Conservation (phyloP, 2,888 invertebrate species). For the Diplazon laetatorius region DNA sequence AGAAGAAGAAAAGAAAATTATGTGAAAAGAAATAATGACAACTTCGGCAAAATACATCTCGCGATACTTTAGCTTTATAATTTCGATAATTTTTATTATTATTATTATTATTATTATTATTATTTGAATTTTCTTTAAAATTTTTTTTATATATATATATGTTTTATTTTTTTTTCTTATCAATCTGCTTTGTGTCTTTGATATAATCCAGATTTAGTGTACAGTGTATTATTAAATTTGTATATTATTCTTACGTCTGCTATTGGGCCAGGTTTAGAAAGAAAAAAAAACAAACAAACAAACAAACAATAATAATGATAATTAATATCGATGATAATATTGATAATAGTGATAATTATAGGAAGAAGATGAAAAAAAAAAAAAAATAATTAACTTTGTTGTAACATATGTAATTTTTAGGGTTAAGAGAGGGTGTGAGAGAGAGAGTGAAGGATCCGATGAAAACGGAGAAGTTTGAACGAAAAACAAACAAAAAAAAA, state of each 20-base stretch:
- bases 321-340: conserved; percentile 36
- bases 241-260: conserved; percentile 70
- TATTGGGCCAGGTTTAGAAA: conserved; percentile 73
- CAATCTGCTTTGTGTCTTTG: conserved; percentile 39
- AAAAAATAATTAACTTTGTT: no score
- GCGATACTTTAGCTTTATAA: conserved; percentile 51
- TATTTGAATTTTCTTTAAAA: no score
- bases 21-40: background rate
- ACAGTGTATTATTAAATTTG: conserved; percentile 74
- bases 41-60: conserved; percentile 41
- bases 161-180: conserved; percentile 38
- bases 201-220: conserved; percentile 74
- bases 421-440: no score
- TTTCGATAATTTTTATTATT: no score
- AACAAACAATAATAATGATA: conserved; percentile 38
- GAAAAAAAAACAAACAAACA: conserved; percentile 8
- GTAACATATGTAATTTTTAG: conserved; percentile 78
- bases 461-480: conserved; percentile 74
- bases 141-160: no score
- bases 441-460: no score
- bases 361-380: no score
- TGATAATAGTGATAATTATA: conserved; percentile 12
- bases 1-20: background rate
- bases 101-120: no score
- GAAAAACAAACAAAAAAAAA: conserved; percentile 46